phyloP scores from a whole-genome alignment of 2,797 vertebrate genomes.

The Pagetopsis macropterus region DNA sequence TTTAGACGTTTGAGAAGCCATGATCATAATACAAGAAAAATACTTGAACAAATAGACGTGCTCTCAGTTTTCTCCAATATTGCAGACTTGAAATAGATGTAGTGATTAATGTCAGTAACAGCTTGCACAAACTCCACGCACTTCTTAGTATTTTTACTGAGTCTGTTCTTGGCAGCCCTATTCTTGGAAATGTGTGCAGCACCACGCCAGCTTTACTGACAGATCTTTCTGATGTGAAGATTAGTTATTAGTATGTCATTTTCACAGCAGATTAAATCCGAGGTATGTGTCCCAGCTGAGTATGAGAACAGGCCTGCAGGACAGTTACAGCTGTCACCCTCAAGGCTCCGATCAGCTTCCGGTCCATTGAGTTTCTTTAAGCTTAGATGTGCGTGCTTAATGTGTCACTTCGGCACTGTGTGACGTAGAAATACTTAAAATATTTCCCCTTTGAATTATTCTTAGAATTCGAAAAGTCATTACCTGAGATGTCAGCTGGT shows the following conservation, averaged over 20 bases:
- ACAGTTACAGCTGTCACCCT: constrained; percentile 25
- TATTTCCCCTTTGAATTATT: constrained; percentile 12
- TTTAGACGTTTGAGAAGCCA: constrained; percentile 15
- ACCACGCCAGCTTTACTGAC: constrained; percentile 25
- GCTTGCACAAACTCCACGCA: background rate
- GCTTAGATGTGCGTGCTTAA: background rate
- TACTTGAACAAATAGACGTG: background rate
- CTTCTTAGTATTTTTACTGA: constrained; percentile 19
- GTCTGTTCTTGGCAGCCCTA: constrained; percentile 1
- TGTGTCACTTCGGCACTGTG: background rate
- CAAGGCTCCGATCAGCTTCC: constrained; percentile 13
- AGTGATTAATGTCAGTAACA: background rate
- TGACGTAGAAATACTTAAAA: background rate
- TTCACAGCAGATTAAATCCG: constrained; percentile 69
- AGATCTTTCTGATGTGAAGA: constrained; percentile 44
- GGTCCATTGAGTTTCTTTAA: constrained; percentile 28
- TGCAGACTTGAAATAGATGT: background rate
- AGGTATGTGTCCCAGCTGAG: constrained; percentile 68
- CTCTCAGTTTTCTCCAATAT: background rate
- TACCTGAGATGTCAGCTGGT: background rate
- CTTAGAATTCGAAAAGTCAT: background rate
- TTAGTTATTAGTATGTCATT: constrained; percentile 64
- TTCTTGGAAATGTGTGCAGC: constrained; percentile 35
- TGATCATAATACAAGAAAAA: background rate
- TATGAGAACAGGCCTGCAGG: constrained; percentile 53